These are phyloP conservation scores for Laticauda laticaudata DNA, from an alignment of 2,113 vertebrate species.

Conservation along the genomic window DNA sequence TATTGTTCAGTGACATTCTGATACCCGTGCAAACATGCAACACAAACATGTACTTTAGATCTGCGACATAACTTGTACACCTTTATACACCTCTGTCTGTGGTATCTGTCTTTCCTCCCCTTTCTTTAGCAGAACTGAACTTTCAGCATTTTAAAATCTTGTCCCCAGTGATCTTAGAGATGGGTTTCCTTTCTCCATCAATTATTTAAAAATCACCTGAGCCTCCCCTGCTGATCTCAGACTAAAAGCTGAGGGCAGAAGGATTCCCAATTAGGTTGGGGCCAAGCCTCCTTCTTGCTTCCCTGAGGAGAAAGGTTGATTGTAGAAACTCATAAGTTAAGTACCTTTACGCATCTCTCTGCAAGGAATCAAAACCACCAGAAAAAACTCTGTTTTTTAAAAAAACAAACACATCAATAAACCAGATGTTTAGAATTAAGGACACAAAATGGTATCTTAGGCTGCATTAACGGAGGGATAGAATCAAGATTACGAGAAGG, in stretches of 20 bases:
- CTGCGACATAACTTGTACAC: slow-evolving; percentile 45
- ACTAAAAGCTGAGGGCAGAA: slow-evolving; percentile 61
- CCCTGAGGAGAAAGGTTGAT: slow-evolving; percentile 55
- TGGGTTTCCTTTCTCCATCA: slow-evolving; percentile 65
- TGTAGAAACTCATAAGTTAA: slow-evolving; percentile 42
- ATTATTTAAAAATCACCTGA: slow-evolving; percentile 65
- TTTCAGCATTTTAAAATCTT: slow-evolving; percentile 66
- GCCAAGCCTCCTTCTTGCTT: slow-evolving; percentile 60
- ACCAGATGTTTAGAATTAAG: no score
- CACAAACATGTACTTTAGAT: background rate
- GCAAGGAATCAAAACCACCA: background rate
- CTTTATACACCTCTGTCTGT: background rate
- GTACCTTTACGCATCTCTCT: slow-evolving; percentile 36
- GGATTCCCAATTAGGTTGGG: slow-evolving; percentile 67
- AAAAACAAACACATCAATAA: background rate
- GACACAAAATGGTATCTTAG: background rate
- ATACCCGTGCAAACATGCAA: background rate
- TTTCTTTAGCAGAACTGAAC: slow-evolving; percentile 52
- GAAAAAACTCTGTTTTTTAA: background rate
- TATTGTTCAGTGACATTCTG: background rate
- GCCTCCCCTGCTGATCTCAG: slow-evolving; percentile 45
- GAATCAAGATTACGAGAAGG: no score
- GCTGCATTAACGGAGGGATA: no score
- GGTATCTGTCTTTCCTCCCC: fast-evolving
- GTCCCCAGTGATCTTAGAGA: slow-evolving; percentile 62